Evolutionary conservation across 2,797 vertebrate genomes (phyloP).

Genomic region (Apogon talboti): DNA sequence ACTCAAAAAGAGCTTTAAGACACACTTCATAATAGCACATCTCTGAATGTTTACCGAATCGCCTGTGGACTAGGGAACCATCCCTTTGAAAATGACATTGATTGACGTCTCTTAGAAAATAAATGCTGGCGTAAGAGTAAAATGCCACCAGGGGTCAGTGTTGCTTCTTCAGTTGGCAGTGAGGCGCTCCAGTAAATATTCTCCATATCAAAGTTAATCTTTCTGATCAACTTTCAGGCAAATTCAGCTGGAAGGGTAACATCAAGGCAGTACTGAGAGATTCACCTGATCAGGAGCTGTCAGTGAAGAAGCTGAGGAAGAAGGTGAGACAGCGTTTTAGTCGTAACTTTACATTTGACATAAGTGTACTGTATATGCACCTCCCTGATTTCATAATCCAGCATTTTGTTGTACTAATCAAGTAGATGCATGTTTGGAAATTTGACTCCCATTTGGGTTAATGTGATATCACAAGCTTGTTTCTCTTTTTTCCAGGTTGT

Average conservation of each 20-base stretch:
- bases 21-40: too few species aligned
- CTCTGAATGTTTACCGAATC: too few species aligned
- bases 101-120: neutral
- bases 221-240: slow-evolving; percentile 79
- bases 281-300: slow-evolving; percentile 89
- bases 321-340: slow-evolving; percentile 84
- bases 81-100: neutral
- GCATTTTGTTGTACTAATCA: neutral
- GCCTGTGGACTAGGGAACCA: too few species aligned
- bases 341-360: neutral
- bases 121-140: neutral
- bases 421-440: neutral
- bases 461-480: neutral
- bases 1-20: too few species aligned
- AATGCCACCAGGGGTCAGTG: slow-evolving; percentile 70
- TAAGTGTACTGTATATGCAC: neutral
- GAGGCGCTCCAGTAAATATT: neutral
- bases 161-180: slow-evolving; percentile 28
- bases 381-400: neutral
- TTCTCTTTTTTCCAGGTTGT: slow-evolving; percentile 84
- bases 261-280: slow-evolving; percentile 91
- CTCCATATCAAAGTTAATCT: neutral
- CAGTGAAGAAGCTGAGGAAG: slow-evolving; percentile 93
- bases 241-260: slow-evolving; percentile 98
- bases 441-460: neutral